These are phyloP conservation scores for Myxocyprinus asiaticus DNA, from an alignment of 2,113 vertebrate species.

Conservation along the genomic window DNA sequence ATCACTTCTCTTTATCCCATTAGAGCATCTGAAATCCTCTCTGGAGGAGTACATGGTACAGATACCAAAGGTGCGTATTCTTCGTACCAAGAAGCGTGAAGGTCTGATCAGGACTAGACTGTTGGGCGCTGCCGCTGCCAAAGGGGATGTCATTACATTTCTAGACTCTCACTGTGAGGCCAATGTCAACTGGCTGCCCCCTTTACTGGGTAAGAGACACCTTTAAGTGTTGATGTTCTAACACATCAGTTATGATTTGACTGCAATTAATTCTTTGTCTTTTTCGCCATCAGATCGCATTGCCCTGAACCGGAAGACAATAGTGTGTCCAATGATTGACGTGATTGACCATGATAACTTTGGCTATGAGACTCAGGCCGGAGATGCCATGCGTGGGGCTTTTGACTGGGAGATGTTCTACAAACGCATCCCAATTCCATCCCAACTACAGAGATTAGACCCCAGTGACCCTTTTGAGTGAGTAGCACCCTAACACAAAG, in stretches of 20 bases:
- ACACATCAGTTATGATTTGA: background rate
- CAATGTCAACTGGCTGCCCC: slow-evolving; percentile 97
- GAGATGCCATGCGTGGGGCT: slow-evolving; percentile 95
- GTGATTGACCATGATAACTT: slow-evolving; percentile 98
- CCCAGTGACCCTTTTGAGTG: slow-evolving; percentile 95
- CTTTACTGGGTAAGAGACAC: slow-evolving; percentile 82
- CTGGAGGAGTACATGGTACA: slow-evolving; percentile 91
- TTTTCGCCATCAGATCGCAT: slow-evolving; percentile 84
- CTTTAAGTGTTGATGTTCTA: slow-evolving; percentile 2
- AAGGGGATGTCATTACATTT: slow-evolving; percentile 93
- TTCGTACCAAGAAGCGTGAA: slow-evolving; percentile 91
- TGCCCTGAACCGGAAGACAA: slow-evolving; percentile 89
- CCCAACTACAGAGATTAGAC: slow-evolving; percentile 85
- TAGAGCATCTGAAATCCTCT: slow-evolving; percentile 88
- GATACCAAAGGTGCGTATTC: slow-evolving; percentile 87
- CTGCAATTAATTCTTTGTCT: slow-evolving; percentile 43
- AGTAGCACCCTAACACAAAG: slow-evolving; percentile 63
- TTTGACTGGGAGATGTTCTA: slow-evolving; percentile 99
- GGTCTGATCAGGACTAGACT: slow-evolving; percentile 93
- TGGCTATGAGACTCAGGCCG: slow-evolving; percentile 92
- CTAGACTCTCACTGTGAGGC: slow-evolving; percentile 97
- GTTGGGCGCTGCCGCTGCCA: slow-evolving; percentile 85
- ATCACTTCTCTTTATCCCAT: no score
- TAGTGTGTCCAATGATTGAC: slow-evolving; percentile 98
- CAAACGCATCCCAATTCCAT: slow-evolving; percentile 95